Conservation (phyloP, 2,888 invertebrate genomes). For the Pterobdella sp. region DNA sequence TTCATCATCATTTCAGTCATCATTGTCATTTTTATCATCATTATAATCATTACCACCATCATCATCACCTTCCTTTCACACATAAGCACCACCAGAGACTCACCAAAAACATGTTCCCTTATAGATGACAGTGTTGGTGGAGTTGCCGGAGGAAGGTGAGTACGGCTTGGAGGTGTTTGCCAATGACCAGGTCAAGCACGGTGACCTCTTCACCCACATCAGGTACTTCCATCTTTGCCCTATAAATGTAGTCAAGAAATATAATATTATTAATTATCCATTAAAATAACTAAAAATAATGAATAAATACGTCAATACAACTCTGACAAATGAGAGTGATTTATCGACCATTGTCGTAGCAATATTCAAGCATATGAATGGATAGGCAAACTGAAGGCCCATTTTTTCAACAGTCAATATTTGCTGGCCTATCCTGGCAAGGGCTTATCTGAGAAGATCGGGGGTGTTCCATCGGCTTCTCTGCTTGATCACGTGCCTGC, state of each 20-base stretch:
- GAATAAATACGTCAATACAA: too few relatives aligned
- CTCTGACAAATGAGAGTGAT: too few relatives aligned
- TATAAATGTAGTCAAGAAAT: too few relatives aligned
- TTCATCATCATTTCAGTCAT: not conserved
- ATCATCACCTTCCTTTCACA: not conserved
- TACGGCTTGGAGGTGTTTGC: conserved; percentile 51
- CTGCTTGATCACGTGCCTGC: conserved; percentile 11
- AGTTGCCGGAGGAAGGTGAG: conserved; percentile 48
- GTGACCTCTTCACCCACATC: conserved; percentile 42
- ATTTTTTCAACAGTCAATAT: conserved; percentile 17
- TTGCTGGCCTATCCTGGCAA: conserved; percentile 25
- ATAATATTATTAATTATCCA: too few relatives aligned
- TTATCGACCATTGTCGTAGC: too few relatives aligned
- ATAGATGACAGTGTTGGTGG: conserved; percentile 41
- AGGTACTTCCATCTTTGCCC: conserved; percentile 30
- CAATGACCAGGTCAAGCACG: conserved; percentile 50
- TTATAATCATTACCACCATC: not conserved
- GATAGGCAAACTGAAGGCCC: too few relatives aligned
- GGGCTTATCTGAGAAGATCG: conserved; percentile 12
- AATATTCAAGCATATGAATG: too few relatives aligned
- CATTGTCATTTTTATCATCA: not conserved
- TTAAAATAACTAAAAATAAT: too few relatives aligned
- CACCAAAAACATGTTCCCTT: too few relatives aligned
- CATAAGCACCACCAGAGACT: not conserved
- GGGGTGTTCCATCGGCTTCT: conserved; percentile 11